A percentile compares a stretch with the other conserved stretches of the same genome.
These are phyloP conservation scores for Acropternis orthonyx DNA, from an alignment of 2,797 vertebrate genomes.

Conservation along the genomic window DNA sequence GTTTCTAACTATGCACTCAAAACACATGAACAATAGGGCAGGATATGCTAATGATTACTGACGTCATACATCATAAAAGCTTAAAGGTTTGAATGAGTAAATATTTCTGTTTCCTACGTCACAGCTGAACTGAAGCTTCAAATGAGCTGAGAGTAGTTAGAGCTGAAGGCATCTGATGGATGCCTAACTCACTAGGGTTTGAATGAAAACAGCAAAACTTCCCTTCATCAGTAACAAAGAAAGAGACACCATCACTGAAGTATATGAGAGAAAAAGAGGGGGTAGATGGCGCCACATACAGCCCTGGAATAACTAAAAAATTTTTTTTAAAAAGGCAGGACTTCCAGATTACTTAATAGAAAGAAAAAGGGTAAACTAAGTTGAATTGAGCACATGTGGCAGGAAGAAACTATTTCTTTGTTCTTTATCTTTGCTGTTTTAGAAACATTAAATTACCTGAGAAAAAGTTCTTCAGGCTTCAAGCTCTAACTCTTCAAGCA, in stretches of 20 bases:
- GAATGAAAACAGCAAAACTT: not conserved
- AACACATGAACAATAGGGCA: not conserved
- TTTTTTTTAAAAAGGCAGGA: not conserved
- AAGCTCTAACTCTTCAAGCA: not conserved
- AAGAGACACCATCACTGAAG: not conserved
- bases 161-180: not conserved
- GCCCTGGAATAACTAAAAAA: not conserved
- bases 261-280: not conserved
- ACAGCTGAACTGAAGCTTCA: not conserved
- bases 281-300: not conserved
- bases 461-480: not conserved
- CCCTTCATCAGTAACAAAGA: not conserved
- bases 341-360: not conserved
- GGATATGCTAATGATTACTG: not conserved
- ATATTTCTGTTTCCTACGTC: not conserved
- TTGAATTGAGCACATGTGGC: not conserved
- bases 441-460: not conserved
- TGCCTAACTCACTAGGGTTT: not conserved
- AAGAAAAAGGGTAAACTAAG: not conserved
- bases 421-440: not conserved
- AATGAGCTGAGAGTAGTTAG: not conserved
- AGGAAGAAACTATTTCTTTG: not conserved
- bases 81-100: not conserved
- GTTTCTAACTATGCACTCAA: not conserved
- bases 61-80: not conserved